A percentile compares a stretch with the other conserved stretches of the same genome.
Evolutionary conservation across 1,140 invertebrate genomes (phyloP).

Genomic region (Araneus ventricosus): DNA sequence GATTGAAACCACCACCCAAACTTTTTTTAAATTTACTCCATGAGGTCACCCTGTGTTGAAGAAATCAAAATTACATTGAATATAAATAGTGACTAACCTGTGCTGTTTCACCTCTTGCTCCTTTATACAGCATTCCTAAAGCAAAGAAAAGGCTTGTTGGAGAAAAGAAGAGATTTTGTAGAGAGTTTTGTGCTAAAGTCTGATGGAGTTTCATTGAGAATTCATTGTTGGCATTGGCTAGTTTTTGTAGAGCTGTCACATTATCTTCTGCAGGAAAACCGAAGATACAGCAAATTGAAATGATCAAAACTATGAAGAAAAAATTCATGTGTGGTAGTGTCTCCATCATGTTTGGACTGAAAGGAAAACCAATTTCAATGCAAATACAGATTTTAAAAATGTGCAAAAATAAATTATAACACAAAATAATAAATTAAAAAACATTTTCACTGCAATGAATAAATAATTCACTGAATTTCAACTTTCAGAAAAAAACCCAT

Average conservation of each 20-base stretch:
- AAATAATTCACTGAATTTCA: no score
- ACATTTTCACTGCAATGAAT: no score
- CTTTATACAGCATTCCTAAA: conserved; percentile 76
- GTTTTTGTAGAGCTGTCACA: not conserved
- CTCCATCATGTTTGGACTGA: not conserved
- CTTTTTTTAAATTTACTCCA: no score
- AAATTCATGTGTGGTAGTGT: not conserved
- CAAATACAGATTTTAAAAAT: no score
- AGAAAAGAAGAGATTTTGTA: conserved; percentile 76
- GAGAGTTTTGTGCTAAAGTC: not conserved
- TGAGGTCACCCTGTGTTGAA: not conserved
- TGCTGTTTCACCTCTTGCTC: conserved; percentile 66
- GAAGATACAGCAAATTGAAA: not conserved
- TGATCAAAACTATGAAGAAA: not conserved
- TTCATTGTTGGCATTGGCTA: conserved; percentile 24
- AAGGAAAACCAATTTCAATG: not conserved
- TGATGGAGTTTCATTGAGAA: conserved; percentile 18
- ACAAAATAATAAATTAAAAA: no score
- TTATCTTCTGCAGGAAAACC: not conserved
- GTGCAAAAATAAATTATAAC: no score
- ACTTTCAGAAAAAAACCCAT: no score
- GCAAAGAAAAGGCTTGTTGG: conserved; percentile 77
- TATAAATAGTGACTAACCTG: not conserved
- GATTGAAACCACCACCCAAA: no score
- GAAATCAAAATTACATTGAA: not conserved